Evolutionary conservation across 2,888 invertebrate species (phyloP).

Genomic region (Apodemia duryi): DNA sequence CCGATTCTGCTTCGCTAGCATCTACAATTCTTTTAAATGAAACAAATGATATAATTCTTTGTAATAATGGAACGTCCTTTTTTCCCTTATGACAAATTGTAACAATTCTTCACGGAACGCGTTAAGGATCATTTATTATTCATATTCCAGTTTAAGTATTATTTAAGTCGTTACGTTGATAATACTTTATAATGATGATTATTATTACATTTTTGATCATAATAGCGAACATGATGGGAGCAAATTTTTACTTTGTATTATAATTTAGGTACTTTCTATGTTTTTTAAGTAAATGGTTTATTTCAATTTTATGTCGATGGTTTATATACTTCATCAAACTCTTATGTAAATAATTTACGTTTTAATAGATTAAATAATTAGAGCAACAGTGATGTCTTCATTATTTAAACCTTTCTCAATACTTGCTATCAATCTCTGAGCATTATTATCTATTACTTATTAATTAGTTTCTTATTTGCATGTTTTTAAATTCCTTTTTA

Average conservation of each 20-base stretch:
- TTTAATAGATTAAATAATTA: no score
- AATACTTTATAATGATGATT: slow-evolving; percentile 16
- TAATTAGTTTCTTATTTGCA: no score
- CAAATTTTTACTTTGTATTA: neutral
- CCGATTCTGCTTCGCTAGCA: neutral
- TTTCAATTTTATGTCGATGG: no score
- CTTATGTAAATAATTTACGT: no score
- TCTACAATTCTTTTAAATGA: slow-evolving; percentile 1
- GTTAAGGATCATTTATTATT: slow-evolving; percentile 22
- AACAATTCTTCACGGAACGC: slow-evolving; percentile 22
- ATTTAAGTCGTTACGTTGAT: slow-evolving; percentile 22
- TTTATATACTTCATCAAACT: no score
- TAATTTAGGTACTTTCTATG: neutral
- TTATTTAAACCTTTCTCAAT: no score
- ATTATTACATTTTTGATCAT: neutral
- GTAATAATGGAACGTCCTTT: slow-evolving; percentile 11
- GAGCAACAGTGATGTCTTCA: no score
- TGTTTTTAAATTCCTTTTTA: no score
- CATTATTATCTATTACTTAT: no score
- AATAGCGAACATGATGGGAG: neutral
- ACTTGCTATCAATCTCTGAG: no score
- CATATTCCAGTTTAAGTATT: slow-evolving; percentile 23
- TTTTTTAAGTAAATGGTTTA: no score
- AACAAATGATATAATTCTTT: slow-evolving; percentile 13
- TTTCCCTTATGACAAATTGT: slow-evolving; percentile 15